Evolutionary conservation across 2,113 vertebrate genomes (phyloP).

Genomic region (Rhombomys opimus): DNA sequence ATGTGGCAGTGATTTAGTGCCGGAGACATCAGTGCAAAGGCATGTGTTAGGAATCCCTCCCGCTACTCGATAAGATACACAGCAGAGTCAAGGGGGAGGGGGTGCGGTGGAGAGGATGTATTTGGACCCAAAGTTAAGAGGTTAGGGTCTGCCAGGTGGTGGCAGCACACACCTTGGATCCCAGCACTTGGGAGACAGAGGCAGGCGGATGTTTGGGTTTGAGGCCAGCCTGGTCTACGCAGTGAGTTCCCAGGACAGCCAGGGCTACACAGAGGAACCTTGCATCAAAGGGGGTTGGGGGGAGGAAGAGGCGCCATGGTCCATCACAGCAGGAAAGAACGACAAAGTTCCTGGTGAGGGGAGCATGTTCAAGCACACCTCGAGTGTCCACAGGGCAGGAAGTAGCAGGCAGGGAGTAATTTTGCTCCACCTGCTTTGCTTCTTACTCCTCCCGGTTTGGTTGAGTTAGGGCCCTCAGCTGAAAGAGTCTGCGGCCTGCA

Average conservation of each 20-base stretch:
- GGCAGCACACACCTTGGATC: neutral
- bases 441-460: neutral
- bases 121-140: too few relatives aligned
- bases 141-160: neutral
- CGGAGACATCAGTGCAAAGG: neutral
- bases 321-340: neutral
- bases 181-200: neutral
- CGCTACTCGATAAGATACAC: neutral
- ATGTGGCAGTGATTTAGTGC: fast-evolving
- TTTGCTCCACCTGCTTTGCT: neutral
- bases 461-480: too few relatives aligned
- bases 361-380: neutral
- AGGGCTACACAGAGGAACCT: neutral
- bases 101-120: too few relatives aligned
- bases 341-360: too few relatives aligned
- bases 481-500: neutral
- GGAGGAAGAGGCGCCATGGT: too few relatives aligned
- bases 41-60: neutral
- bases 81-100: neutral
- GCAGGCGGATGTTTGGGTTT: neutral
- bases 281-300: neutral
- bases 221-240: neutral
- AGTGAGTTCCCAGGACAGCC: neutral
- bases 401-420: neutral
- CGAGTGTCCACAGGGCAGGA: too few relatives aligned